Evolutionary conservation across 2,888 invertebrate genomes (phyloP).

Genomic region (Gymnocheta viridis): DNA sequence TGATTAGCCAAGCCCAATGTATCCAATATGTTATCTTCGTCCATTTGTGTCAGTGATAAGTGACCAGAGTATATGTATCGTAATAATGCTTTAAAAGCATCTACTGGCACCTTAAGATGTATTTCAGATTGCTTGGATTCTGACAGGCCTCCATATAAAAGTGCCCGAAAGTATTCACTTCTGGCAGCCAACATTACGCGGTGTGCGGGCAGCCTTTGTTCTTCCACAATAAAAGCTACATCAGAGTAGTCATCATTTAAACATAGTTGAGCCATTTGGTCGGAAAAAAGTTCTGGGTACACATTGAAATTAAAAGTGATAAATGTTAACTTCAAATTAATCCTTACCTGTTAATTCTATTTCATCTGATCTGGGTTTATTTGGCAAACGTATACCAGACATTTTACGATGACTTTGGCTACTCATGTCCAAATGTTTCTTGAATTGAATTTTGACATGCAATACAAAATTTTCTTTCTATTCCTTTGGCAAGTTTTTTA

Average conservation of each 20-base stretch:
- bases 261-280: slow-evolving; percentile 92
- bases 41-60: slow-evolving; percentile 86
- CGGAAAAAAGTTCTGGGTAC: slow-evolving; percentile 87
- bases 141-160: slow-evolving; percentile 90
- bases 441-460: slow-evolving; percentile 20
- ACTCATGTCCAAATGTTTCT: slow-evolving; percentile 76
- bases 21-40: slow-evolving; percentile 87
- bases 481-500: not conserved
- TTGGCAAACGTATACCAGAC: slow-evolving; percentile 81
- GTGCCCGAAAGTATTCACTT: slow-evolving; percentile 96
- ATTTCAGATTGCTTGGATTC: slow-evolving; percentile 91
- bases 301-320: not conserved
- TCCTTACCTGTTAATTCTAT: slow-evolving; percentile 84
- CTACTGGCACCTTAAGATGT: slow-evolving; percentile 90
- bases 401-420: slow-evolving; percentile 82
- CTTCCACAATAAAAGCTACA: slow-evolving; percentile 93
- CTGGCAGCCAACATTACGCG: slow-evolving; percentile 94
- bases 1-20: slow-evolving; percentile 95
- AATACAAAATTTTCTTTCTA: slow-evolving; percentile 17
- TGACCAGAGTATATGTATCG: slow-evolving; percentile 97
- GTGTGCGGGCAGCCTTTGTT: slow-evolving; percentile 82
- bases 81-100: slow-evolving; percentile 93
- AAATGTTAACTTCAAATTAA: not conserved
- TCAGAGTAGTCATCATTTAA: slow-evolving; percentile 95
- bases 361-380: slow-evolving; percentile 83